phyloP scores from a whole-genome alignment of 2,888 invertebrate genomes.

The Cryptus viduatorius region DNA sequence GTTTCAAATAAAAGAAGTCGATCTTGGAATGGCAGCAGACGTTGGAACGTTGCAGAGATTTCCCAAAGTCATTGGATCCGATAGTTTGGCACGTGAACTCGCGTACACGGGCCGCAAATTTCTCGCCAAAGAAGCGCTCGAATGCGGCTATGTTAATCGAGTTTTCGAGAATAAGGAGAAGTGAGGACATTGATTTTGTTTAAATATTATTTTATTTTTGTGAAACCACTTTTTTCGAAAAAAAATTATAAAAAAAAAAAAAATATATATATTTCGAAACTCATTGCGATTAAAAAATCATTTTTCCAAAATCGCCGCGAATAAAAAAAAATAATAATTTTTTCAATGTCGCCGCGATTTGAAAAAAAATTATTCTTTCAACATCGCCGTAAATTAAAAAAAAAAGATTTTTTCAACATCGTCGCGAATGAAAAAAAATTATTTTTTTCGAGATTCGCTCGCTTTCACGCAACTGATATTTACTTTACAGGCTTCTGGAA shows the following conservation, averaged over 20 bases:
- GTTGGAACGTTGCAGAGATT: constrained; percentile 97
- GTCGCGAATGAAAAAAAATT: no score
- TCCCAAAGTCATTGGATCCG: constrained; percentile 95
- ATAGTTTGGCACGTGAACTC: constrained; percentile 94
- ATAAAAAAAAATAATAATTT: no score
- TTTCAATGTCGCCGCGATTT: neutral
- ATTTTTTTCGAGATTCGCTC: no score
- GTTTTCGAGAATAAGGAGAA: constrained; percentile 90
- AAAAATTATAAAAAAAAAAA: neutral
- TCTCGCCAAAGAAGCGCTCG: constrained; percentile 91
- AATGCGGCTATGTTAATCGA: constrained; percentile 93
- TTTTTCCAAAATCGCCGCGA: no score
- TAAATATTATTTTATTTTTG: neutral
- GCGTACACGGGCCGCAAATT: constrained; percentile 95
- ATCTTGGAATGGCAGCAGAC: constrained; percentile 97
- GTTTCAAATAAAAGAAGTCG: constrained; percentile 96
- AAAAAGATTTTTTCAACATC: no score
- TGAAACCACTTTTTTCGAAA: neutral
- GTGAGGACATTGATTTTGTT: constrained; percentile 83
- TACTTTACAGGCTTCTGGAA: constrained; percentile 88
- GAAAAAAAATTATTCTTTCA: neutral
- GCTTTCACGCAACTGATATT: neutral
- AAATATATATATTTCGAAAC: no score
- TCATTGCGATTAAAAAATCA: no score
- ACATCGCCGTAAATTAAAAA: neutral